Evolutionary conservation across 2,113 vertebrate species (phyloP).

Genomic region (Pseudorhombus dupliciocellatus): DNA sequence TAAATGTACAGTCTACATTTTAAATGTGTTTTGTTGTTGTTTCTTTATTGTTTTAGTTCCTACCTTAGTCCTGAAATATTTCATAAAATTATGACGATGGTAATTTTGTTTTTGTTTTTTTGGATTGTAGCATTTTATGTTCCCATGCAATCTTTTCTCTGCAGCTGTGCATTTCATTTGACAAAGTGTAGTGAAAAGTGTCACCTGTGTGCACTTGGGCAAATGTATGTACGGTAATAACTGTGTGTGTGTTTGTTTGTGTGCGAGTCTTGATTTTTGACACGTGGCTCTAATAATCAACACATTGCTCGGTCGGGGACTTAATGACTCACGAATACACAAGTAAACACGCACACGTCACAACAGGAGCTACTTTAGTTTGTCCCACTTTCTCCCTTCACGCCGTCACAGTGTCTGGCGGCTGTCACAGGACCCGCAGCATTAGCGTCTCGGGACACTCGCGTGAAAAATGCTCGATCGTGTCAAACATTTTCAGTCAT

Average conservation of each 20-base stretch:
- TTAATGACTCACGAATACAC: neutral
- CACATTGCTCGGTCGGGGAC: neutral
- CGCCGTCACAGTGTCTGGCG: slow-evolving; percentile 2
- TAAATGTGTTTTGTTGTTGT: no score
- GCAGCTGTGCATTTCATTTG: neutral
- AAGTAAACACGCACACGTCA: slow-evolving; percentile 12
- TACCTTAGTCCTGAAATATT: no score
- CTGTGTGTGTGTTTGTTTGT: neutral
- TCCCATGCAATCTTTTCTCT: no score
- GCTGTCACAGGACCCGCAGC: slow-evolving; percentile 7
- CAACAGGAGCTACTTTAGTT: neutral
- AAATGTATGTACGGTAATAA: neutral
- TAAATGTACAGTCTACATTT: neutral
- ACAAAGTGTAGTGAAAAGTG: neutral
- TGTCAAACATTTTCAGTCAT: slow-evolving; percentile 24
- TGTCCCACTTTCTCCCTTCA: slow-evolving; percentile 13
- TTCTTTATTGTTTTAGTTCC: no score
- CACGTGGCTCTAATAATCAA: slow-evolving; percentile 3
- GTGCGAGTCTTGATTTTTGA: slow-evolving; percentile 8
- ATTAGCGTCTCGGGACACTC: slow-evolving; percentile 18
- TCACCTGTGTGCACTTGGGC: neutral
- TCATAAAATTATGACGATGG: no score
- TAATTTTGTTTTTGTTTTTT: no score
- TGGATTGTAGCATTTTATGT: no score
- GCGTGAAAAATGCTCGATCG: neutral